Evolutionary conservation across 1,140 invertebrate species (phyloP), one percentile per base, ranked within the genome.

Genomic region (Trypoxylus dichotomus): DNA sequence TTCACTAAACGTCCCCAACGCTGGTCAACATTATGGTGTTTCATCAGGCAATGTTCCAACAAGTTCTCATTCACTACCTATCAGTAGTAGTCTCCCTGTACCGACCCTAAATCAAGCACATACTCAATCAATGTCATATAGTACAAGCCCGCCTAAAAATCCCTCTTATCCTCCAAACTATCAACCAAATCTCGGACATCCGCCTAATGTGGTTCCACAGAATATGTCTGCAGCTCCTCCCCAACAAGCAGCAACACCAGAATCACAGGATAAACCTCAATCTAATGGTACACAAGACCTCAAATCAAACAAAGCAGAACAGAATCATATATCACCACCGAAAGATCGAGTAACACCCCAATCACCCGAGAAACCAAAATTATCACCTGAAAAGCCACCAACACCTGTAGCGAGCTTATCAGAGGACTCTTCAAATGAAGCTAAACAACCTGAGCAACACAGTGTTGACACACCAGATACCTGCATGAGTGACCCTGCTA

Each of bases 251-350:
- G 63, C 47, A 10, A 42, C 60, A 13, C 58, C 63, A 79, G 21
- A 78, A 29, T 27, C 79, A 19, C 11, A 72, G 74, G 74, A 82
- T 5, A 82, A 81, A 74, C 78, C 81, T 15, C 82, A 83, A 71
- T 80, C 82, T 5, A 83, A 83, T 72, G 82, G 82, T 11, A 83
- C 82, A 11, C 60, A 79, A 1, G 80, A 81, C 63, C 71, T 74
- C 19, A 79, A 80, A 77, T 63, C 77, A 19, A 75, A 74, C 11
- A 77, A 77, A 77, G 29, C 27, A 24, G 80, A 79, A 54, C 79
- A 75, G 25, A 81, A 81, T 75, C 76, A 79, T 60, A 74, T 80
- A 60, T 47, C 78, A 15, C 27, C 75, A 13, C 43, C 75, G 7
- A 76, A 74, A 41, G 76, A 78, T 60, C 0, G 72, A 29, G 72